A percentile compares a stretch with the other conserved stretches of the same genome.
These are phyloP conservation scores for Crotalus viridis DNA, from an alignment of 2,113 vertebrate species.

Conservation along the genomic window DNA sequence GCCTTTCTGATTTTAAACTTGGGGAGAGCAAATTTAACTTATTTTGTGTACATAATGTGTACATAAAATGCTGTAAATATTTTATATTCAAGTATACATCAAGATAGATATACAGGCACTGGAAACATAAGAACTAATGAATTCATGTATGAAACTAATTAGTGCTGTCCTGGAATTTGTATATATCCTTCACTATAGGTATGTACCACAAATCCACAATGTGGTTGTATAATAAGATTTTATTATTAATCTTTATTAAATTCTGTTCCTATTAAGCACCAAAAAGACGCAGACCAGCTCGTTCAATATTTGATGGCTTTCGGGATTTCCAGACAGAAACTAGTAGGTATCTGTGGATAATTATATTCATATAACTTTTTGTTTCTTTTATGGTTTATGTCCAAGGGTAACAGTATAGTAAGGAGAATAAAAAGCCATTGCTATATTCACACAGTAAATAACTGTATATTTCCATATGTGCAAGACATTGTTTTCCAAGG, in stretches of 20 bases:
- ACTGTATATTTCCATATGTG: neutral
- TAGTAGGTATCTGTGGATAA: constrained; percentile 79
- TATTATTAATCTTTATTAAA: constrained; percentile 31
- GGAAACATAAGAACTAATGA: neutral
- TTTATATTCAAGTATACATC: neutral
- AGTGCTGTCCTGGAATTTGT: neutral
- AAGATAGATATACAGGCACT: neutral
- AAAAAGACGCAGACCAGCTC: constrained; percentile 92
- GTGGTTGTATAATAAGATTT: neutral
- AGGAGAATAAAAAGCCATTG: neutral
- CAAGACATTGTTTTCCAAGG: neutral
- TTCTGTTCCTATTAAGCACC: constrained; percentile 76
- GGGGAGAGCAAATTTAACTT: neutral
- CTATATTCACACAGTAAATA: neutral
- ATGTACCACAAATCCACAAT: fast-evolving
- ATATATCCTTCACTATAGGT: neutral
- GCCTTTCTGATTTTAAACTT: neutral
- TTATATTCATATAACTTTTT: constrained; percentile 10
- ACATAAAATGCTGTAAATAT: neutral
- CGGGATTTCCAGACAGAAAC: constrained; percentile 99
- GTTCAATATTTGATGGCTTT: constrained; percentile 98
- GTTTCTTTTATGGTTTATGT: neutral
- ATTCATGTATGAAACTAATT: neutral
- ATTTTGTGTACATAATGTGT: neutral
- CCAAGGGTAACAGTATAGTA: neutral